Percentiles rank a stretch among this genome's conserved stretches.
Evolutionary conservation across 2,113 vertebrate genomes (phyloP).

Genomic region (Bucco capensis): DNA sequence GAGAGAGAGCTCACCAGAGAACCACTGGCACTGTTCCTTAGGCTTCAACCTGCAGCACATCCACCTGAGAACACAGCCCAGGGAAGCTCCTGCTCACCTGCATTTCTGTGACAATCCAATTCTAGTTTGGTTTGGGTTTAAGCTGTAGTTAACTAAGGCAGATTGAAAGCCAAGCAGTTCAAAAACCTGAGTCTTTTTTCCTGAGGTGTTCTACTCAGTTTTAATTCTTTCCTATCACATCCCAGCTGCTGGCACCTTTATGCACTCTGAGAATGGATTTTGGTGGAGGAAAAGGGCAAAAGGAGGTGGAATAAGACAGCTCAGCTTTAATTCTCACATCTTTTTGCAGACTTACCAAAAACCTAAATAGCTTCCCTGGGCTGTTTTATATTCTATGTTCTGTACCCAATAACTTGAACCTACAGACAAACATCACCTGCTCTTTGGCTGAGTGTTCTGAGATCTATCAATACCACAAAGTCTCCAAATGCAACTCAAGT

Average conservation of each 20-base stretch:
- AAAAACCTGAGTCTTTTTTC: not conserved
- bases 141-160: not conserved
- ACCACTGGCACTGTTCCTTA: too few species aligned
- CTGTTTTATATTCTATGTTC: not conserved
- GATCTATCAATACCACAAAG: not conserved
- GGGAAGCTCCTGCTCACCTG: too few species aligned
- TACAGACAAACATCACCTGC: not conserved
- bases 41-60: too few species aligned
- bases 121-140: fast-evolving
- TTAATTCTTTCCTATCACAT: not conserved
- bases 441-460: not conserved
- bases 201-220: not conserved
- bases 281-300: too few species aligned
- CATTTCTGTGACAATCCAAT: not conserved
- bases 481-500: not conserved
- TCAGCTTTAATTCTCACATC: not conserved
- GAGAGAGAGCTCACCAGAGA: too few species aligned
- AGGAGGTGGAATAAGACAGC: too few species aligned
- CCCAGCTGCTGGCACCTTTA: not conserved
- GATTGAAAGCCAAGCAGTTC: not conserved
- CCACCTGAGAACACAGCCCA: too few species aligned
- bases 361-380: not conserved
- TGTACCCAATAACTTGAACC: not conserved
- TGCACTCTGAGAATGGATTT: too few species aligned
- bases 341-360: not conserved